Conservation (phyloP, 35 echinoderm and acorn worm species). For the Stichopus chloronotus region DNA sequence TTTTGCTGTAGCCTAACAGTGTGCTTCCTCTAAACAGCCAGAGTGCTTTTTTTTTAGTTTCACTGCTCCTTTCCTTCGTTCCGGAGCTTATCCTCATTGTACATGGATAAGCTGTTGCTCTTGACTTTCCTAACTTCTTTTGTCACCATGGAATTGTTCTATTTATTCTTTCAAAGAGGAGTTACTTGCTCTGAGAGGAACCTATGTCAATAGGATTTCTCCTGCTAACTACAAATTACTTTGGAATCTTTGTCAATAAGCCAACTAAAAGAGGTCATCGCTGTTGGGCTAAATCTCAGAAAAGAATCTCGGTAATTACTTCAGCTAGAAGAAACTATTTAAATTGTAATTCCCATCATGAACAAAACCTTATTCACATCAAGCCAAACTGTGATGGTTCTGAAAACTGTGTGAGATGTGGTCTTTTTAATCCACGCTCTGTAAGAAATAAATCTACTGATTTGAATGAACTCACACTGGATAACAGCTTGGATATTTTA, state of each 20-base stretch:
- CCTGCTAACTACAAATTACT: too few relatives aligned
- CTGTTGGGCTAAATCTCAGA: too few relatives aligned
- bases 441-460: constrained; percentile 16
- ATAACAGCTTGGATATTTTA: constrained; percentile 26
- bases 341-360: too few relatives aligned
- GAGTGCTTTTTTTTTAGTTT: constrained; percentile 19
- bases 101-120: constrained; percentile 28
- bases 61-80: not conserved
- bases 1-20: constrained; percentile 18
- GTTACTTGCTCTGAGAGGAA: too few relatives aligned
- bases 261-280: too few relatives aligned
- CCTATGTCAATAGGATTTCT: too few relatives aligned
- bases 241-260: constrained; percentile 30
- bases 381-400: too few relatives aligned
- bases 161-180: constrained; percentile 23
- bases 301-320: constrained; percentile 23
- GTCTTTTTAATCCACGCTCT: too few relatives aligned
- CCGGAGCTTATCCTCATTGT: constrained; percentile 19
- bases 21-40: constrained; percentile 12
- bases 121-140: constrained; percentile 37
- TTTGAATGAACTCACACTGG: too few relatives aligned
- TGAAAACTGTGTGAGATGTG: too few relatives aligned
- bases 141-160: constrained; percentile 28
- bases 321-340: too few relatives aligned
- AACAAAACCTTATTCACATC: too few relatives aligned